These are phyloP conservation scores for Coracias cyanogaster DNA, from an alignment of 2,797 vertebrate species.

Conservation along the genomic window DNA sequence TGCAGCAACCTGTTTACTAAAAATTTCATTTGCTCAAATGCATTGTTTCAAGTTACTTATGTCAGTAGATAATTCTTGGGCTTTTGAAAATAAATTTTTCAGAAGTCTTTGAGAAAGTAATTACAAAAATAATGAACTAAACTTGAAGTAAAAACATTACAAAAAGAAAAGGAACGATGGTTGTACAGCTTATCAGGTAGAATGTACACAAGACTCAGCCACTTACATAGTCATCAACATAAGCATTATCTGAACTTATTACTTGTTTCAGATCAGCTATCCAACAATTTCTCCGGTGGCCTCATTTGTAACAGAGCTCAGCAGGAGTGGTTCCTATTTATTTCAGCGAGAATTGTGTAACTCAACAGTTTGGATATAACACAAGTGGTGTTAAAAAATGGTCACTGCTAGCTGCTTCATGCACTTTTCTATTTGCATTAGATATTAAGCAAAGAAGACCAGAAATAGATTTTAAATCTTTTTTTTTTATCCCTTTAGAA, in stretches of 20 bases:
- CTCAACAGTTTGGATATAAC: neutral
- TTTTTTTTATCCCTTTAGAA: neutral
- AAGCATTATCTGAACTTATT: neutral
- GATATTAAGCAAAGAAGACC: neutral
- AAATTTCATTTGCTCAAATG: neutral
- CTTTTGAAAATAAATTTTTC: neutral
- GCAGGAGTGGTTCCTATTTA: neutral
- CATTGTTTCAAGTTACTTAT: neutral
- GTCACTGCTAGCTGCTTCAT: neutral
- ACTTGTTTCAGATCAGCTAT: neutral
- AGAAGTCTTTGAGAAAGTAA: neutral
- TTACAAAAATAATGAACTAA: neutral
- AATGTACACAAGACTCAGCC: neutral
- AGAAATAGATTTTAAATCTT: neutral
- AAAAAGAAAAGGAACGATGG: neutral
- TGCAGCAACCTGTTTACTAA: neutral
- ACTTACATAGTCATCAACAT: neutral
- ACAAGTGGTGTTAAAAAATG: neutral
- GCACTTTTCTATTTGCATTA: neutral
- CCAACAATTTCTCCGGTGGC: neutral
- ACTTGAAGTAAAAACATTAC: no score
- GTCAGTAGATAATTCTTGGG: neutral
- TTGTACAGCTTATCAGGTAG: neutral
- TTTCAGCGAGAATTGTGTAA: neutral
- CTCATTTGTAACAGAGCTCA: neutral